Percentiles rank a stretch among this genome's conserved stretches.
Evolutionary conservation across 2,888 invertebrate genomes (phyloP).

Genomic region (Hemistola chrysoprasaria): DNA sequence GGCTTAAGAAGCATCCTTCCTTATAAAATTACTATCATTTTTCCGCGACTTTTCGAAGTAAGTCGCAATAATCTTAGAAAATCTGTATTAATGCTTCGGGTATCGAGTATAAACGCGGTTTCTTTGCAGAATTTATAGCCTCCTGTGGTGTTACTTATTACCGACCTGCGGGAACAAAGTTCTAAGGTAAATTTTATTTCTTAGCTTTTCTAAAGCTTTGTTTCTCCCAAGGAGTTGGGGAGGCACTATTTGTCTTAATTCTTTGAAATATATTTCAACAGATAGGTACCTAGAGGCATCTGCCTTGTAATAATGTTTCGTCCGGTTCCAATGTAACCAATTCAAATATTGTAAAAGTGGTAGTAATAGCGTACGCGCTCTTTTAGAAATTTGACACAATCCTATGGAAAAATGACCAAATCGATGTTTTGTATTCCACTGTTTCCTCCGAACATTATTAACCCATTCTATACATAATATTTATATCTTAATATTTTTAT

Average conservation of each 20-base stretch:
- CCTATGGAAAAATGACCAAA: too few species aligned
- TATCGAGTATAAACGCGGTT: constrained; percentile 54
- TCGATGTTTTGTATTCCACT: too few species aligned
- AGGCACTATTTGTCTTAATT: constrained; percentile 30
- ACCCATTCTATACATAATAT: too few species aligned
- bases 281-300: constrained; percentile 13
- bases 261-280: constrained; percentile 22
- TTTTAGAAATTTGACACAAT: too few species aligned
- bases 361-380: too few species aligned
- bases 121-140: constrained; percentile 51
- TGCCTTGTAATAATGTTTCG: too few species aligned
- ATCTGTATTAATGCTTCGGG: constrained; percentile 56
- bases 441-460: too few species aligned
- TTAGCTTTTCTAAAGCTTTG: constrained; percentile 46
- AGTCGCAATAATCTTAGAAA: constrained; percentile 51
- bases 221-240: constrained; percentile 32
- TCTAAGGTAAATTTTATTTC: constrained; percentile 45
- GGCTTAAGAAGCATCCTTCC: constrained; percentile 16
- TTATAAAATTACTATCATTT: constrained; percentile 26
- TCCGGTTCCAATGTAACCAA: too few species aligned
- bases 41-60: constrained; percentile 26
- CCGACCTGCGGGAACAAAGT: constrained; percentile 43
- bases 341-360: too few species aligned
- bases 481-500: too few species aligned
- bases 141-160: constrained; percentile 54